Conservation (phyloP, 2,888 invertebrate species). For the Xestia rhomboidea region DNA sequence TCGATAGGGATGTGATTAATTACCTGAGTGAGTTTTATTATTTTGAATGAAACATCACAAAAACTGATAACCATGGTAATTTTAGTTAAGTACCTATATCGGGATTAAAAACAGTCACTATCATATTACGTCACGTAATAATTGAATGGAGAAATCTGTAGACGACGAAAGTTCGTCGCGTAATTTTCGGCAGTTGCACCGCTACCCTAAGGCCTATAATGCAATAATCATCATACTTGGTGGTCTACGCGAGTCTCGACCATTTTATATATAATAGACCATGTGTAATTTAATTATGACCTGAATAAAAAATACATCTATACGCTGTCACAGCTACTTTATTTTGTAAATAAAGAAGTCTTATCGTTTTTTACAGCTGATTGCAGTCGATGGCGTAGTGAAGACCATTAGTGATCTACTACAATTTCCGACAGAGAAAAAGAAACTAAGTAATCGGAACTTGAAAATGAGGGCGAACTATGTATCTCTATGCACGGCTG, state of each 20-base stretch:
- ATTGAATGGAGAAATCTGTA: neutral
- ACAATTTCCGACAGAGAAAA: conserved; percentile 45
- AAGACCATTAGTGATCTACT: conserved; percentile 36
- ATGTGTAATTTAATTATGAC: neutral
- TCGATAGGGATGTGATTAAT: neutral
- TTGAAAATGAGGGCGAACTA: conserved; percentile 34
- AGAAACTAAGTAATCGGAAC: conserved; percentile 34
- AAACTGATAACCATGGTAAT: neutral
- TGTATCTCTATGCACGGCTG: neutral
- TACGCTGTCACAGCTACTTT: neutral
- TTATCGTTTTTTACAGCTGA: conserved; percentile 33
- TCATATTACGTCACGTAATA: neutral
- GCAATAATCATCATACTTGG: neutral
- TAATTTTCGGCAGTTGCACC: neutral
- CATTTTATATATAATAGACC: neutral
- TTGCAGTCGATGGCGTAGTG: conserved; percentile 17
- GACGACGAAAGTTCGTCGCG: neutral
- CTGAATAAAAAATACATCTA: neutral
- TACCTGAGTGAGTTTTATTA: neutral
- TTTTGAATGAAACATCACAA: neutral
- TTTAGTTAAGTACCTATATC: no score
- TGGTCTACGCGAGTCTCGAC: neutral
- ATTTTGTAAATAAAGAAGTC: neutral
- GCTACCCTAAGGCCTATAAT: neutral
- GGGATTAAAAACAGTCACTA: no score